Percentiles rank a stretch among this genome's conserved stretches.
phyloP scores from a whole-genome alignment of 2,888 invertebrate species.

The Tortrix viridana region DNA sequence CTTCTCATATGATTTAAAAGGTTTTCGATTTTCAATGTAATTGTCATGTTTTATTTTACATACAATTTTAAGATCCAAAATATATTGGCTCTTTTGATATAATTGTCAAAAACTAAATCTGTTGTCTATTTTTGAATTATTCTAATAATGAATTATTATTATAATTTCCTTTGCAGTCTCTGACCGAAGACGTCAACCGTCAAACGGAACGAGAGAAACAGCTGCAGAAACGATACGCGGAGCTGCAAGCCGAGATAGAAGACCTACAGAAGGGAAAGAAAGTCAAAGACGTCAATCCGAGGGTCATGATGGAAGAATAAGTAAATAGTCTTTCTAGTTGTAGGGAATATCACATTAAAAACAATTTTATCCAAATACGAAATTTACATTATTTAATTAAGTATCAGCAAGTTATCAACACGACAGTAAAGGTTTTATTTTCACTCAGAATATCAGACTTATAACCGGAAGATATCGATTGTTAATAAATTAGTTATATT shows the following conservation, averaged over 20 bases:
- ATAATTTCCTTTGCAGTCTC: slow-evolving; percentile 80
- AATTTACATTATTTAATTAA: no score
- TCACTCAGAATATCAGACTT: neutral
- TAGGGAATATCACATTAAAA: neutral
- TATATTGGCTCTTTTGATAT: no score
- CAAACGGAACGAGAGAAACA: slow-evolving; percentile 96
- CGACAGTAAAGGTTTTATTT: neutral
- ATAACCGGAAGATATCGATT: neutral
- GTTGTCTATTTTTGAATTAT: no score
- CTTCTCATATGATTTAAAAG: no score
- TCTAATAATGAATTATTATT: neutral
- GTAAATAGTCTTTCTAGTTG: neutral
- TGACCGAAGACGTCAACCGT: slow-evolving; percentile 95
- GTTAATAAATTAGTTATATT: neutral
- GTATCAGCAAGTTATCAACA: neutral
- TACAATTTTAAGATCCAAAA: no score
- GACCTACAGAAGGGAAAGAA: slow-evolving; percentile 67
- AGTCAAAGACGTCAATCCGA: slow-evolving; percentile 47
- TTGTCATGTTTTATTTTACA: neutral
- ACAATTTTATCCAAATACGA: no score
- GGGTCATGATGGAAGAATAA: slow-evolving; percentile 22
- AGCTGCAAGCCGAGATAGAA: slow-evolving; percentile 87
- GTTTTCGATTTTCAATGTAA: no score
- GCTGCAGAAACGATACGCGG: slow-evolving; percentile 92
- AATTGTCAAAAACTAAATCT: no score